These are phyloP conservation scores for Danio kyathit DNA, from an alignment of 2,797 vertebrate genomes.

Conservation along the genomic window DNA sequence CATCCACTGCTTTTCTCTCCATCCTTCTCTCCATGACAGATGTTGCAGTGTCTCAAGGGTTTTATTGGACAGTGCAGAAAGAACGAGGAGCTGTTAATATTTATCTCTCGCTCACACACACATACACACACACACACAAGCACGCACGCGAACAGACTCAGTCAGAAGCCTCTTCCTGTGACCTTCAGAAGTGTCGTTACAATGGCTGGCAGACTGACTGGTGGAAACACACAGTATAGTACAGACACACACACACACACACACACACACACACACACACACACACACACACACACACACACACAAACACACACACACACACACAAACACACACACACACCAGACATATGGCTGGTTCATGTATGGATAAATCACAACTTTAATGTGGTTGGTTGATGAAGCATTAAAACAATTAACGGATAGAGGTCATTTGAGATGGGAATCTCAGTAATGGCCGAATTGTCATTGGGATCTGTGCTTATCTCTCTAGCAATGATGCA, in stretches of 20 bases:
- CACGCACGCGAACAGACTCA: slow-evolving; percentile 24
- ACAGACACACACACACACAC: background rate
- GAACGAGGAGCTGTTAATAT: slow-evolving; percentile 51
- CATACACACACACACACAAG: background rate
- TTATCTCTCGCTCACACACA: slow-evolving; percentile 25
- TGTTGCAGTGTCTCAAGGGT: slow-evolving; percentile 56
- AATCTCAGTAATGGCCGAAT: slow-evolving; percentile 48
- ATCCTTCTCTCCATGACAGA: slow-evolving; percentile 51
- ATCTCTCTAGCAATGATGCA: slow-evolving; percentile 12
- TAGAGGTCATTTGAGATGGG: slow-evolving; percentile 46
- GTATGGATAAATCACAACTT: slow-evolving; percentile 12
- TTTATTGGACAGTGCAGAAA: slow-evolving; percentile 59
- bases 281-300: no score
- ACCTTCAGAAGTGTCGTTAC: slow-evolving; percentile 55
- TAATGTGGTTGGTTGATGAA: slow-evolving; percentile 50
- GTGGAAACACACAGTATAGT: slow-evolving; percentile 11
- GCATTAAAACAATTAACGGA: slow-evolving; percentile 54
- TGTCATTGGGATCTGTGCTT: slow-evolving; percentile 19
- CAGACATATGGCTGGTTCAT: slow-evolving; percentile 37
- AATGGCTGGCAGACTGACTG: slow-evolving; percentile 17
- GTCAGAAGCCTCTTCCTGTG: slow-evolving; percentile 35
- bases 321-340: no score
- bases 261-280: background rate
- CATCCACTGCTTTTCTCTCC: slow-evolving; percentile 15
- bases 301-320: no score